Base-by-base conservation (phyloP, 2,113 vertebrate species). In the Greenwoodochromis staneri region DNA sequence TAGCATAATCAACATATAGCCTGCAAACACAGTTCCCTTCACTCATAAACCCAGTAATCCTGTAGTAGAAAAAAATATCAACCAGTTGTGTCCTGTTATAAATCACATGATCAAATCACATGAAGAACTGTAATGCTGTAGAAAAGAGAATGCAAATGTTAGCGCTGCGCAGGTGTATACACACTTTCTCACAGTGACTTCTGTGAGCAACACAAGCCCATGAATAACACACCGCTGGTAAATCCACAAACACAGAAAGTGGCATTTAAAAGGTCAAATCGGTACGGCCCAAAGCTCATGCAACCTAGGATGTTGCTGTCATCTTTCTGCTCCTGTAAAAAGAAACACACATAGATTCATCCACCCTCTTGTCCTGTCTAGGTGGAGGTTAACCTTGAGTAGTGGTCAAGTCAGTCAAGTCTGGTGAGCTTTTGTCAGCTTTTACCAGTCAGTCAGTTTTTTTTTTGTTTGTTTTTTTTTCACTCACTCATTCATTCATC, bases 231-330 rank as follows among this genome's bases (percentile, higher is more conserved):
- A 9, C 0, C 5, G 1, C 45, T 53, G 19, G 9, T 11, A 53
- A 1, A 21, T 21, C 0, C 19, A 6, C 19, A 53, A 1, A 53
- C 51, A n/a, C 51, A 53, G 19, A 53, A 1, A 21, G 51, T 53
- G 0, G 9, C 19, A 53, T 53, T 53, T 47, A 10, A 4, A n/a
- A 53, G 9, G 19, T 53, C 0, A 53, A 2, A 21, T 53, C 3
- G 5, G 1, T 1, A n/a, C 0, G 2, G 5, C 19, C 19, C 49
- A 53, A 10, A 53, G 9, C 5, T 11, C 19, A 0, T 0, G 5
- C 19, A 21, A 53, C 51, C 19, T 21, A 2, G 1, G 2, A 21
- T 21, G 19, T 4, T 53, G 19, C 19, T 11, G 3, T 4, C 19
- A 21, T 53, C 51, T 21, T 53, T 21, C 9, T 53, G 19, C 19